Conservation (phyloP, 2,113 vertebrate species). For the Anhinga anhinga region DNA sequence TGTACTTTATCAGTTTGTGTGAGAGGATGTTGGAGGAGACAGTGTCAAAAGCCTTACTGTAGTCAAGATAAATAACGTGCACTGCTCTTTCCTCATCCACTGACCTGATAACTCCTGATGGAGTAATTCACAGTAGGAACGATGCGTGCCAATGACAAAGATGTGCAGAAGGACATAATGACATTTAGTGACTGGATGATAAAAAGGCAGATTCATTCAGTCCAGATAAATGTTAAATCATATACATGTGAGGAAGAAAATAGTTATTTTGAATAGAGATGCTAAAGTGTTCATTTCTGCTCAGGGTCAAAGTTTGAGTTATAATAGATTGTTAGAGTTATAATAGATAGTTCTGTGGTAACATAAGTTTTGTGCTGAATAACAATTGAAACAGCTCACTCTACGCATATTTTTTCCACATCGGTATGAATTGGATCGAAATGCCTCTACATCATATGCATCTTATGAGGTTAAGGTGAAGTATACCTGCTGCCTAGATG, state of each 20-base stretch:
- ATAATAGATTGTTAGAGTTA: background rate
- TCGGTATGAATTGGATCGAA: background rate
- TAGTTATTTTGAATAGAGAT: background rate
- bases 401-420: background rate
- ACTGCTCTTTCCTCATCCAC: background rate
- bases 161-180: background rate
- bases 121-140: background rate
- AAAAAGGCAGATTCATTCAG: background rate
- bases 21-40: background rate
- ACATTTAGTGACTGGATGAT: background rate
- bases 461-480: background rate
- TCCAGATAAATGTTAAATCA: background rate
- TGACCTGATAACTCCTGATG: background rate
- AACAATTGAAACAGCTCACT: background rate
- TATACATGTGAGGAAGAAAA: background rate
- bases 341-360: background rate
- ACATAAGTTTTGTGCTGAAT: background rate
- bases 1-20: background rate
- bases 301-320: background rate
- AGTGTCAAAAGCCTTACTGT: background rate
- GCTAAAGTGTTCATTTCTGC: background rate
- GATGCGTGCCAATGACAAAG: background rate
- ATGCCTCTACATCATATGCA: background rate
- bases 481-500: background rate
- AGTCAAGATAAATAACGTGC: background rate